phyloP scores from a whole-genome alignment of 2,888 invertebrate genomes.

The Thymelicus acteon region DNA sequence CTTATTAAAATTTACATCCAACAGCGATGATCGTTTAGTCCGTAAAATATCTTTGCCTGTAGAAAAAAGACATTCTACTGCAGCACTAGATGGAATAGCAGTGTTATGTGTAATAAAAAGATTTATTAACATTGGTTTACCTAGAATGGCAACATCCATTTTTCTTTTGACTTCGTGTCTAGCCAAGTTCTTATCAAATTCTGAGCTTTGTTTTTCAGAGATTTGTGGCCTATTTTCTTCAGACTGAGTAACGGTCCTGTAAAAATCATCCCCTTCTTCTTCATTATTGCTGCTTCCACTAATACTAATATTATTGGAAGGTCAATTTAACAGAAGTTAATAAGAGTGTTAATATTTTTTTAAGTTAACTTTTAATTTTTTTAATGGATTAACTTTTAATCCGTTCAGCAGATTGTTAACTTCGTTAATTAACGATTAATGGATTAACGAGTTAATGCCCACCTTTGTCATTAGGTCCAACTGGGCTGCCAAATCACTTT shows the following conservation, averaged over 20 bases:
- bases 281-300: too few species aligned
- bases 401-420: slow-evolving; percentile 40
- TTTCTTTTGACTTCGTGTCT: too few species aligned
- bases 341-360: slow-evolving; percentile 20
- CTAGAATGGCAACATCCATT: too few species aligned
- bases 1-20: background rate
- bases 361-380: slow-evolving; percentile 35
- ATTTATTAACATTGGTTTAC: too few species aligned
- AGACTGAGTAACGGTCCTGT: background rate
- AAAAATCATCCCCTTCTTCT: background rate
- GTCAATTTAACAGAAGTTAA: slow-evolving; percentile 8
- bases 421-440: slow-evolving; percentile 41
- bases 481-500: too few species aligned
- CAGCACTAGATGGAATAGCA: too few species aligned
- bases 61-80: too few species aligned
- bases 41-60: background rate
- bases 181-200: background rate
- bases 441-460: slow-evolving; percentile 4
- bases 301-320: slow-evolving; percentile 5
- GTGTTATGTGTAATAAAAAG: too few species aligned
- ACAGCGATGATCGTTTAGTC: background rate
- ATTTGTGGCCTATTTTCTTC: background rate
- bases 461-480: background rate
- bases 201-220: background rate
- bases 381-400: slow-evolving; percentile 37